Conservation (phyloP, 2,888 invertebrate species). For the Drosophila neonasuta region DNA sequence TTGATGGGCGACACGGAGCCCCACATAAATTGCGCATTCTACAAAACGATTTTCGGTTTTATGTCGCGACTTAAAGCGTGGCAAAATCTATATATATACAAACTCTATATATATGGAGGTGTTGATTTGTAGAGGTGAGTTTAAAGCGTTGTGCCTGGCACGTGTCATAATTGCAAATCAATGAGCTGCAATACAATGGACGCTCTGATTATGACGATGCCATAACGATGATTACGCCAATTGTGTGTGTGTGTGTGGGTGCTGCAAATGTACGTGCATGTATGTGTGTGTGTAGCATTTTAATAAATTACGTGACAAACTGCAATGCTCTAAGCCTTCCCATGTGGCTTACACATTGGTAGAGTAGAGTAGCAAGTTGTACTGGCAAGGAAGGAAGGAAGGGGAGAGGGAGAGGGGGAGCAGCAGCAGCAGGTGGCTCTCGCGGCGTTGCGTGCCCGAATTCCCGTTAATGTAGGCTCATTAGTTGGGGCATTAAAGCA, state of each 20-base stretch:
- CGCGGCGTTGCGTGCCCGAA: conserved; percentile 50
- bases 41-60: conserved; percentile 6
- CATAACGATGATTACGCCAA: conserved; percentile 75
- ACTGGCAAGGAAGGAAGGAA: too few relatives aligned
- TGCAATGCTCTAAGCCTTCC: conserved; percentile 58
- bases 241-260: conserved; percentile 48
- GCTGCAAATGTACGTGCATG: conserved; percentile 31
- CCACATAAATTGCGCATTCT: conserved; percentile 15
- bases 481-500: conserved; percentile 74
- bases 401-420: not conserved
- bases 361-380: not conserved
- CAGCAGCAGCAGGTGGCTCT: conserved; percentile 60
- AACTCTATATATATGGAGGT: not conserved
- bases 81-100: not conserved
- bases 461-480: conserved; percentile 74
- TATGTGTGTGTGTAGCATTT: conserved; percentile 66
- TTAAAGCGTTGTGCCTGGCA: conserved; percentile 52
- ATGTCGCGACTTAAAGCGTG: conserved; percentile 15
- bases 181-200: conserved; percentile 73
- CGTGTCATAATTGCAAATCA: conserved; percentile 77
- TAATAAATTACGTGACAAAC: conserved; percentile 78
- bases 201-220: conserved; percentile 70
- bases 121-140: conserved; percentile 8
- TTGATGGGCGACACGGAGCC: conserved; percentile 32
- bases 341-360: conserved; percentile 19